phyloP scores from a whole-genome alignment of 92 coral and sea anemone species.

The Paragorgia papillata region DNA sequence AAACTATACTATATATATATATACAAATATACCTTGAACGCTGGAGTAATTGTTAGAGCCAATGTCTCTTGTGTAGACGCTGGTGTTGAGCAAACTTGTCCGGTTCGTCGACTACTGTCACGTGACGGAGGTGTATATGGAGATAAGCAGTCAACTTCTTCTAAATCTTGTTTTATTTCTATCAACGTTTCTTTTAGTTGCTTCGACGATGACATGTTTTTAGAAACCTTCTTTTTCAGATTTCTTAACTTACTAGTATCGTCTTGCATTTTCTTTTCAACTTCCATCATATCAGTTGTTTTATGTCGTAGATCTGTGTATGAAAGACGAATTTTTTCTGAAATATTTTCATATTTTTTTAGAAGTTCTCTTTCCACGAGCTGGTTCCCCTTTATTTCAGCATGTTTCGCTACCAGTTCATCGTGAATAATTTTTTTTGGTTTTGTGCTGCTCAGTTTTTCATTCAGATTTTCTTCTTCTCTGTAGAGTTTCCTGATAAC shows the following conservation, averaged over 20 bases:
- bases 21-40: neutral
- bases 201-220: neutral
- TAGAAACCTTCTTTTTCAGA: constrained; percentile 50
- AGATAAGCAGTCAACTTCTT: neutral
- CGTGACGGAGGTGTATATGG: too few species aligned
- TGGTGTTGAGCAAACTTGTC: too few species aligned
- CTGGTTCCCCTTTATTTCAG: constrained; percentile 27
- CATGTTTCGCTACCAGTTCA: constrained; percentile 48
- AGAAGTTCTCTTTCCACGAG: constrained; percentile 6
- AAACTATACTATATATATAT: too few species aligned
- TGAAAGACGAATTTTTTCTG: constrained; percentile 18
- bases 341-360: constrained; percentile 6
- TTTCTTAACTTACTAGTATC: constrained; percentile 67
- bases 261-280: constrained; percentile 74
- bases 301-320: constrained; percentile 56
- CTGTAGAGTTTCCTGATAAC: constrained; percentile 58
- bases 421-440: constrained; percentile 52
- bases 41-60: neutral
- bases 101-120: neutral
- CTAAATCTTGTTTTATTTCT: constrained; percentile 4
- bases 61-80: neutral
- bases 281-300: constrained; percentile 62
- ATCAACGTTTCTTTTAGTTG: constrained; percentile 24
- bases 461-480: constrained; percentile 51
- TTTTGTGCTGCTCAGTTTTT: constrained; percentile 42